Base-by-base conservation (phyloP, 2,888 invertebrate species). In the Lepidonotus clava region DNA sequence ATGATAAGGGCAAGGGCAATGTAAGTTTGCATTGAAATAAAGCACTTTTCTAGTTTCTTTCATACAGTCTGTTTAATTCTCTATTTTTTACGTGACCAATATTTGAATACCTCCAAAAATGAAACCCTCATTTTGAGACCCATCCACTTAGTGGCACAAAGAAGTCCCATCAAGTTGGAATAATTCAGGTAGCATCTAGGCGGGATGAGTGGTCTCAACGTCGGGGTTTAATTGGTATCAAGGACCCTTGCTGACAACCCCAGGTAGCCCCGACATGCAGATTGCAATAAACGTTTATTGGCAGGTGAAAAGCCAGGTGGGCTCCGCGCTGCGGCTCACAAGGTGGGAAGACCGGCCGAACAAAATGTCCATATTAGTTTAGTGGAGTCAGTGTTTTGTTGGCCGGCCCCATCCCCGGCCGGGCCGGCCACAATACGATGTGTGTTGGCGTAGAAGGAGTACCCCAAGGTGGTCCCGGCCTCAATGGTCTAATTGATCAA, bases 361-460 rank as follows among this genome's bases (percentile, higher is more conserved):
- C 71, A 38, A 38, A 71, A 71, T 71, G 71, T 71, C 71, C 71
- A 71, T 71, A 80, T 80, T 80, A 80, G 80, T 80, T 80, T 80
- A 80, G 80, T 28, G 46, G 41, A n/a, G 2, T 21, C 46, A 34
- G 46, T n/a, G 14, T 18, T 28, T 46, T 41, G 2, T 80, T 28
- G 46, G 41, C 46, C 8, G 0, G 61, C 5, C 71, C 11, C 66
- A 2, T 66, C 66, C 28, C 66, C 32, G 18, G 8, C 46, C 8
- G 66, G n/a, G 66, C 6, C 11, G 14, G 24, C 6, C 21, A 41
- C 80, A 41, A 40, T 46, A 28, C 41, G 46, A 80, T n/a, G 41
- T 80, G 80, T 80, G 80, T 32, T 21, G 80, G 28, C 46, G 18
- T 1, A n/a, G 46, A n/a, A 41, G 46, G 8, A 0, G 28, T 6